Conservation (phyloP, 2,888 invertebrate genomes). For the Hyposoter didymator region DNA sequence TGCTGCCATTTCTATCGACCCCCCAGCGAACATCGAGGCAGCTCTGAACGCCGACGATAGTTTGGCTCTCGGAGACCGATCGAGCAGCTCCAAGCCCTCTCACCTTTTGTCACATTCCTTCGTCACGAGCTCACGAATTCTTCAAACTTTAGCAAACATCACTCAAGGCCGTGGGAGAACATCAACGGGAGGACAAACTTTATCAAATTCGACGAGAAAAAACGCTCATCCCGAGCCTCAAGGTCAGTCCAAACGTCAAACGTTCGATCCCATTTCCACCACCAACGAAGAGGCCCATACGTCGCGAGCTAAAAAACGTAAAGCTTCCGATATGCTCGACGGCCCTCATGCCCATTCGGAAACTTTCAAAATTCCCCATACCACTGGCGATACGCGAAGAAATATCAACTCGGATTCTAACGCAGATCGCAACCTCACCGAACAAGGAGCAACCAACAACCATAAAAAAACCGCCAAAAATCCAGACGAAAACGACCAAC, state of each 20-base stretch:
- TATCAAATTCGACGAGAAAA: not conserved
- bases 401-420: conserved; percentile 70
- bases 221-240: conserved; percentile 17
- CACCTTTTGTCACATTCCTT: conserved; percentile 78
- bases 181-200: conserved; percentile 24
- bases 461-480: conserved; percentile 5
- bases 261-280: conserved; percentile 16
- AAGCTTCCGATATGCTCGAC: conserved; percentile 76
- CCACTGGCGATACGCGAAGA: conserved; percentile 58
- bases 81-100: conserved; percentile 63
- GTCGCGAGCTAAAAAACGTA: conserved; percentile 73
- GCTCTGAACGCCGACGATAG: conserved; percentile 78
- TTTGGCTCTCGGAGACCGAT: conserved; percentile 40
- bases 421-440: conserved; percentile 62
- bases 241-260: conserved; percentile 67
- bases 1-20: conserved; percentile 75
- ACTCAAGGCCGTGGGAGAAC: conserved; percentile 76
- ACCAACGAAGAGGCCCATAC: conserved; percentile 32
- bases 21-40: conserved; percentile 76
- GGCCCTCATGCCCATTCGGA: conserved; percentile 69
- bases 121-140: conserved; percentile 80
- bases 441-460: conserved; percentile 30
- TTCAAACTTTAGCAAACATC: conserved; percentile 80
- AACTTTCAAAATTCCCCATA: conserved; percentile 78
- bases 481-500: conserved; percentile 39